These are phyloP conservation scores for Tyrophagus putrescentiae DNA, from an alignment of 1,140 invertebrate species.

Conservation along the genomic window DNA sequence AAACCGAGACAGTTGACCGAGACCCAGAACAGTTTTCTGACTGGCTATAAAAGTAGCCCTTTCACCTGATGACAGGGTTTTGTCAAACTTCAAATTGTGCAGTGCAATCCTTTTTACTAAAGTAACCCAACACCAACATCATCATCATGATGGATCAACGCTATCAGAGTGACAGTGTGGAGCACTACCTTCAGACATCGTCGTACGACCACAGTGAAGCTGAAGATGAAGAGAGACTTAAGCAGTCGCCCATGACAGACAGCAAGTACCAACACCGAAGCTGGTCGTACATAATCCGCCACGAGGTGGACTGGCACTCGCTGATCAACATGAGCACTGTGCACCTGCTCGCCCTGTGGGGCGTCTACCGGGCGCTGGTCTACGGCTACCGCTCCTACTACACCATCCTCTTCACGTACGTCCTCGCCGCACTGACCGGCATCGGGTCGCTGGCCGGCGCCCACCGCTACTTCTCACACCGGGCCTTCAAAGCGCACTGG, in stretches of 20 bases:
- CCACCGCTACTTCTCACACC: constrained; percentile 43
- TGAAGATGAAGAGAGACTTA: too few relatives aligned
- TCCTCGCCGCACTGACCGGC: constrained; percentile 31
- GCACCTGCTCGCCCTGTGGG: background rate
- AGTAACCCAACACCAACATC: too few relatives aligned
- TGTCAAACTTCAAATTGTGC: too few relatives aligned
- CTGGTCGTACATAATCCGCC: background rate
- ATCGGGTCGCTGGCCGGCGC: constrained; percentile 43
- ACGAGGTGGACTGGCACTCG: background rate
- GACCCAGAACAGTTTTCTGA: too few relatives aligned
- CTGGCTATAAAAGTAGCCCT: too few relatives aligned
- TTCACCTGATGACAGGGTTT: too few relatives aligned
- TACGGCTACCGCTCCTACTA: background rate
- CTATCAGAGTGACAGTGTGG: background rate
- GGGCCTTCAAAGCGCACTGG: constrained; percentile 41
- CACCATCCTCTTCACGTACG: constrained; percentile 41
- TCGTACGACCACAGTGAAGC: background rate
- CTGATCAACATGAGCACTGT: background rate
- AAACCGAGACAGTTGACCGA: too few relatives aligned
- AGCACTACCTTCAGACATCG: background rate
- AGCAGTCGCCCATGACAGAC: too few relatives aligned
- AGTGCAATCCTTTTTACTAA: too few relatives aligned
- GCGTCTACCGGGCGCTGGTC: background rate
- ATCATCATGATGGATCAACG: background rate
- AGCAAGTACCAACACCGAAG: too few relatives aligned